Percentiles rank a stretch among this genome's conserved stretches.
Conservation (phyloP, 2,113 vertebrate species). For the Mastomys natalensis region DNA sequence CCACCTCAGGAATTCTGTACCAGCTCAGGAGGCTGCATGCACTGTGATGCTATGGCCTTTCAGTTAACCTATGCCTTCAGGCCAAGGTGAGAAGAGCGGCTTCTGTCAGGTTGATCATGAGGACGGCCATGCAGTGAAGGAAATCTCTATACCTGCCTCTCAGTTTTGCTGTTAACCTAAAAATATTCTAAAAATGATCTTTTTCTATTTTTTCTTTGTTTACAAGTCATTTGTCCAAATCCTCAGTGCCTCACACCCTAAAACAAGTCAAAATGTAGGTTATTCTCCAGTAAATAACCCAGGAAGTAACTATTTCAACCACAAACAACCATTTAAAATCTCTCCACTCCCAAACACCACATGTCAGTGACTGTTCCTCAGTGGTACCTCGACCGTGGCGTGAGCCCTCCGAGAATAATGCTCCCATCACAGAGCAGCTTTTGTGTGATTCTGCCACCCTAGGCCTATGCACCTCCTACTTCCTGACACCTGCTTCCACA, state of each 20-base stretch:
- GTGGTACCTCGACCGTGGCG: constrained; percentile 28
- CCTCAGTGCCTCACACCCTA: background rate
- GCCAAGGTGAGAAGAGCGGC: background rate
- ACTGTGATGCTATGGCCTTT: background rate
- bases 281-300: constrained; percentile 56
- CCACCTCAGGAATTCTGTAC: background rate
- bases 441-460: constrained; percentile 54
- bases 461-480: constrained; percentile 77
- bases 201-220: background rate
- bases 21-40: background rate
- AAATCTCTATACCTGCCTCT: background rate
- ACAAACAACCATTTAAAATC: constrained; percentile 45
- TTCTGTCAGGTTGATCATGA: background rate
- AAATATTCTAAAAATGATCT: background rate
- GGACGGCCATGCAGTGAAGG: no score
- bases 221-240: constrained; percentile 32
- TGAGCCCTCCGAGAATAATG: constrained; percentile 67
- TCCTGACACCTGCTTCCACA: constrained; percentile 79
- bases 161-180: background rate
- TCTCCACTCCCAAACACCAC: constrained; percentile 46
- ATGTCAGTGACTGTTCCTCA: constrained; percentile 22
- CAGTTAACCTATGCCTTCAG: background rate
- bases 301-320: background rate
- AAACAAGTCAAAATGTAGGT: constrained; percentile 23
- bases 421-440: constrained; percentile 52